Base-by-base conservation (phyloP, 2,888 invertebrate genomes). In the Ceriagrion tenellum region DNA sequence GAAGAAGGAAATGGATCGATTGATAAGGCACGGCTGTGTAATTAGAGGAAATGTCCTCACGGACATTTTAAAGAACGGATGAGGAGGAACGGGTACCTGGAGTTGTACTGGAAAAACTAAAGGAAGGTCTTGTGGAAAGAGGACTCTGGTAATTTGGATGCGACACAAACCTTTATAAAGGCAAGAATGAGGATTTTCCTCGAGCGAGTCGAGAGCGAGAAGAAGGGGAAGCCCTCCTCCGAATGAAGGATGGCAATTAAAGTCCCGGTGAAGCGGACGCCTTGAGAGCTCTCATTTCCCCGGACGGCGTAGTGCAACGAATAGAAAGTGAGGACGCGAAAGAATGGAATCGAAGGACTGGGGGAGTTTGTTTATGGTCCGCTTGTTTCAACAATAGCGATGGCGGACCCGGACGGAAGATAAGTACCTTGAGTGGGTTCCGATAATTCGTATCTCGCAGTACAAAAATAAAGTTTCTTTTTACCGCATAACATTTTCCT, bases 161-260 rank as follows among this genome's bases (percentile, higher is more conserved):
- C n/a, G 69, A 69, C 69, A 26, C 69, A 69, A 69, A n/a, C 69
- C 69, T 69, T 69, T 69, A 23, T 20, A 69, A 69, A 69, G n/a
- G 69, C n/a, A 47, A 69, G 69, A 69, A 69, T 69, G 69, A 69
- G 10, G 69, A 26, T 63, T 26, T 26, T 26, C 69, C 26, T 10
- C 23, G n/a, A 26, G 69, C 69, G 26, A 69, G 90, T 26, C 69
- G 26, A 69, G 90, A 13, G 56, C 20, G 12, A 63, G 23, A 63
- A 90, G 56, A 56, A 35, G 90, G 30, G 63, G 90, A 35, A 59
- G 20, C 30, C 18, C 6, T 56, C 12, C 90, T 55, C n/a, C 26
- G 56, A 56, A 90, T 90, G 90, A 55, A 90, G 91, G 56, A 63
- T 91, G 91, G 91, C 59, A 91, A 91, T 91, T 91, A 63, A 13